phyloP scores from a whole-genome alignment of 2,113 vertebrate genomes.

The Zingel zingel region DNA sequence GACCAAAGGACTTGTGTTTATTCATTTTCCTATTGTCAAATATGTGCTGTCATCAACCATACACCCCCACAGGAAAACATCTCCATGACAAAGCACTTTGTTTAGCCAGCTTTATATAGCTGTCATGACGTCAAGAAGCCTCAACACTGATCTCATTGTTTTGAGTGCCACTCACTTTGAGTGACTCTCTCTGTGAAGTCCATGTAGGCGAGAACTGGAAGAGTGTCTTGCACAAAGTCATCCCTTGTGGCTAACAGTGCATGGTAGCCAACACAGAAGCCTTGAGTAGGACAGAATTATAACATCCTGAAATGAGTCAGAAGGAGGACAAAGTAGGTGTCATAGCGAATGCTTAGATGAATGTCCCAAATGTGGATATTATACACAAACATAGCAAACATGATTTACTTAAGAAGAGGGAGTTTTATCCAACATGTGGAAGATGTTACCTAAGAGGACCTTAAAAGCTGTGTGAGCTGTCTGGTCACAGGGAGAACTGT shows the following conservation, averaged over 20 bases:
- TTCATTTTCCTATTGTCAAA: constrained; percentile 76
- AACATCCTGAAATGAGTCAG: constrained; percentile 63
- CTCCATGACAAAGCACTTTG: constrained; percentile 76
- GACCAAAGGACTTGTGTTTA: constrained; percentile 42
- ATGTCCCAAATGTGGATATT: constrained; percentile 49
- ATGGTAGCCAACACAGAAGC: constrained; percentile 61
- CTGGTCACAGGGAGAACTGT: constrained; percentile 49
- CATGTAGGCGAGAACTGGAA: constrained; percentile 68
- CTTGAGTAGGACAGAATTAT: constrained; percentile 46
- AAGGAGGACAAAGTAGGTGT: constrained; percentile 47
- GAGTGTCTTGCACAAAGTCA: constrained; percentile 69
- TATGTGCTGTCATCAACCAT: constrained; percentile 65
- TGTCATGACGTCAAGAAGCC: constrained; percentile 65
- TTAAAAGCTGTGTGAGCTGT: constrained; percentile 55
- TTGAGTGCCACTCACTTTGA: constrained; percentile 63
- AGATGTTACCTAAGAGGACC: constrained; percentile 61
- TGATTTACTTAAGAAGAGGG: constrained; percentile 61
- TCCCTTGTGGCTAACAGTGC: constrained; percentile 60
- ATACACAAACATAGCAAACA: constrained; percentile 55
- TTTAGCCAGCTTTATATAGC: constrained; percentile 54
- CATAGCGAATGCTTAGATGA: constrained; percentile 45
- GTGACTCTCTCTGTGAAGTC: constrained; percentile 69
- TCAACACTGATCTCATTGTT: constrained; percentile 83
- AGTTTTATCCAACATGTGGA: constrained; percentile 64
- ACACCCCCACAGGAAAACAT: constrained; percentile 69